Conservation (phyloP, 2,888 invertebrate genomes). For the Iselma pallidipennis region DNA sequence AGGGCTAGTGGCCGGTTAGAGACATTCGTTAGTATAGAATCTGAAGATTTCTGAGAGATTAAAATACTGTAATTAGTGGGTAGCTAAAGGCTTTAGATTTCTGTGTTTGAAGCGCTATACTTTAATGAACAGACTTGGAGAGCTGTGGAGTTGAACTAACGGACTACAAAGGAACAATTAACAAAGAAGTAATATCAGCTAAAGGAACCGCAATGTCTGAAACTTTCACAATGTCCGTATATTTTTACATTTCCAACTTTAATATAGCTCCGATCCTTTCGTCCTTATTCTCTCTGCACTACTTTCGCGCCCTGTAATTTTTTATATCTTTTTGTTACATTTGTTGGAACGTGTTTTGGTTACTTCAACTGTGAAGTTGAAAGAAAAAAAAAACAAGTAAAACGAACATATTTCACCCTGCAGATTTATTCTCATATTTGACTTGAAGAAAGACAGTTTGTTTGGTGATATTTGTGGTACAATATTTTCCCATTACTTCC, state of each 20-base stretch:
- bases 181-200: conserved; percentile 54
- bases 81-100: conserved; percentile 44
- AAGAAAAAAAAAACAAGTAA: background rate
- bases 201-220: conserved; percentile 49
- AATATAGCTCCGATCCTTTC: conserved; percentile 30
- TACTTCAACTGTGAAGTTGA: background rate
- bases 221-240: conserved; percentile 43
- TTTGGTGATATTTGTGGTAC: background rate
- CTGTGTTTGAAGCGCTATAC: conserved; percentile 40
- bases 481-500: background rate
- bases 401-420: background rate
- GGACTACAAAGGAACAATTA: conserved; percentile 55
- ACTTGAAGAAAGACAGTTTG: background rate
- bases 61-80: conserved; percentile 50
- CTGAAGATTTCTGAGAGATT: conserved; percentile 36
- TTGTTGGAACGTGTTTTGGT: background rate
- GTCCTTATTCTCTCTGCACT: background rate
- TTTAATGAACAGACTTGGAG: conserved; percentile 51
- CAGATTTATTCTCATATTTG: background rate
- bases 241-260: conserved; percentile 42
- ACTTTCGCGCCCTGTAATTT: no score
- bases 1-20: background rate
- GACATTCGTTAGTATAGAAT: background rate
- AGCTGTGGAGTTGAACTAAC: conserved; percentile 48
- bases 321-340: background rate